phyloP scores from a whole-genome alignment of 2,113 vertebrate genomes.

The Edolisoma coerulescens region DNA sequence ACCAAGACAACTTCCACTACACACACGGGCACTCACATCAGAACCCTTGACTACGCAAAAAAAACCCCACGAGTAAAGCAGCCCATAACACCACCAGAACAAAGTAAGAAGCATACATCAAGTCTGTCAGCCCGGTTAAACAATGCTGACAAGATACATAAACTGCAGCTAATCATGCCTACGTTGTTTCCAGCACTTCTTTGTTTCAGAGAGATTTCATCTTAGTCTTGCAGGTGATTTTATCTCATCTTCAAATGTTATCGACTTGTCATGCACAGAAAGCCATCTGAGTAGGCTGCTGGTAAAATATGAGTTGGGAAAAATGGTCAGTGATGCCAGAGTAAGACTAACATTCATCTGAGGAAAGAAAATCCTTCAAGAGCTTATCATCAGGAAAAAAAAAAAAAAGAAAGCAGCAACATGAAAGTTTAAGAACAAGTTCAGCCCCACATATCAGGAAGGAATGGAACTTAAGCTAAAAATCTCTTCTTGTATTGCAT shows the following conservation, averaged over 20 bases:
- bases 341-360: background rate
- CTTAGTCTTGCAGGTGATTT: background rate
- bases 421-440: background rate
- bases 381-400: background rate
- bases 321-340: background rate
- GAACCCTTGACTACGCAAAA: background rate
- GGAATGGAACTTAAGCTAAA: background rate
- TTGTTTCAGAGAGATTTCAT: background rate
- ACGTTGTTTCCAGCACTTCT: background rate
- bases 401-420: background rate
- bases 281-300: background rate
- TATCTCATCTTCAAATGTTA: background rate
- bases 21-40: background rate
- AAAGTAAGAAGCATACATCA: background rate
- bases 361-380: background rate
- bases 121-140: background rate
- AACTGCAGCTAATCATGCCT: background rate
- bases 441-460: background rate
- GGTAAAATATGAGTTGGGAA: background rate
- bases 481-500: background rate
- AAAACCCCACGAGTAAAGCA: background rate
- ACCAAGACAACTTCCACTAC: background rate
- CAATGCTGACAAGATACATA: background rate
- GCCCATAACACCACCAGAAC: background rate
- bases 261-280: background rate